Conservation (phyloP, 2,888 invertebrate genomes). For the Andrena dorsata region DNA sequence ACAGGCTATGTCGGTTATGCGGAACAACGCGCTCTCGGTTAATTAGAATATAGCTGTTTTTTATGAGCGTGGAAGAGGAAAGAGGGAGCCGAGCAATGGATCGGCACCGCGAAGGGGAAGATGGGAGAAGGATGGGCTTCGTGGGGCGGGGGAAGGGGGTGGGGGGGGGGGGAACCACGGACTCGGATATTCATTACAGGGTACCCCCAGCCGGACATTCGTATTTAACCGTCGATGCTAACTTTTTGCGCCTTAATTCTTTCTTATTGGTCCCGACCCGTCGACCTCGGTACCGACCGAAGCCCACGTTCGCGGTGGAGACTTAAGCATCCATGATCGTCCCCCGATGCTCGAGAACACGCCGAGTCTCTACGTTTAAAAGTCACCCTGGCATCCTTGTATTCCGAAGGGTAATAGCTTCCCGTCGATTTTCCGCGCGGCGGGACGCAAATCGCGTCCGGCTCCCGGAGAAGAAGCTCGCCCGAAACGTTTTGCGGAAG, state of each 20-base stretch:
- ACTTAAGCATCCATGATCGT: no score
- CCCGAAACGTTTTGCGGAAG: conserved; percentile 60
- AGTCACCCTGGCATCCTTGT: conserved; percentile 18
- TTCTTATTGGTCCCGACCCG: conserved; percentile 36
- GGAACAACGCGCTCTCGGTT: conserved; percentile 78
- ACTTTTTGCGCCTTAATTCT: conserved; percentile 49
- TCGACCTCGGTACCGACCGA: neutral
- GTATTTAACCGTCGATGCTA: conserved; percentile 80
- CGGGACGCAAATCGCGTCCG: conserved; percentile 47
- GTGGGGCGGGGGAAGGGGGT: conserved; percentile 48
- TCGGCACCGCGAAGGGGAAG: conserved; percentile 63
- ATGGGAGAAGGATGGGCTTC: conserved; percentile 63
- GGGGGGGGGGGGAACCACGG: conserved; percentile 45
- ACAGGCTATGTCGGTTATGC: conserved; percentile 54
- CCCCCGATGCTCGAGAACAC: neutral
- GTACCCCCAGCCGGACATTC: conserved; percentile 84
- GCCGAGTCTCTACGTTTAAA: neutral
- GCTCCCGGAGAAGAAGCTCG: conserved; percentile 52
- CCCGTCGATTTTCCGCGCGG: conserved; percentile 79
- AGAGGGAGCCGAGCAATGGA: conserved; percentile 80
- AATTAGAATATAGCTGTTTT: conserved; percentile 85
- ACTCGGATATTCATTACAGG: conserved; percentile 83
- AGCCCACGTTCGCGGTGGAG: neutral
- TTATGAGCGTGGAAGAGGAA: conserved; percentile 85
- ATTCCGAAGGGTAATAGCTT: conserved; percentile 72